phyloP scores from a whole-genome alignment of 2,888 invertebrate genomes.

The Campopleginae sp. region DNA sequence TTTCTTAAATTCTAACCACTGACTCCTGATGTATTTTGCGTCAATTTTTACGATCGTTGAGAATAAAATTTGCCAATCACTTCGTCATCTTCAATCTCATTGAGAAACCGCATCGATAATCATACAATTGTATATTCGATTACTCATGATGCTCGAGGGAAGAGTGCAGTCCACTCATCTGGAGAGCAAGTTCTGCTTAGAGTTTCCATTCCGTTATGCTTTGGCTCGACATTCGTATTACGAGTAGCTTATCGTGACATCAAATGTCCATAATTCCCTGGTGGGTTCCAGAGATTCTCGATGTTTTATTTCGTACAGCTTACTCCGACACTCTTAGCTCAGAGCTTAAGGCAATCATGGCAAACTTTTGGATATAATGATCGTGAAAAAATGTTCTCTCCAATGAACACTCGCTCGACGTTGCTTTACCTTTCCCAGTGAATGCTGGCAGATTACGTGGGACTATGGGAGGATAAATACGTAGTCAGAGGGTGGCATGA shows the following conservation, averaged over 20 bases:
- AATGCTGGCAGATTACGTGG: neutral
- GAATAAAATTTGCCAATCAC: constrained; percentile 81
- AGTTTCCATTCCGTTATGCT: neutral
- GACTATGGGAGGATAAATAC: constrained; percentile 8
- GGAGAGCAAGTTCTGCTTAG: neutral
- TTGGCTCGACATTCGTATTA: neutral
- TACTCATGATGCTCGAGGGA: constrained; percentile 79
- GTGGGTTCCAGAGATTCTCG: neutral
- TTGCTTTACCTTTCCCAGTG: neutral
- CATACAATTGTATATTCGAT: constrained; percentile 80
- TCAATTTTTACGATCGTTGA: constrained; percentile 20
- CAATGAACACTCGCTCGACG: constrained; percentile 72
- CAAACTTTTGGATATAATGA: constrained; percentile 77
- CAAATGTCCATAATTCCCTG: neutral
- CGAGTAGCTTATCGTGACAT: neutral
- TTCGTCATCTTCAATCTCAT: constrained; percentile 76
- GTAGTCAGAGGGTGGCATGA: constrained; percentile 13
- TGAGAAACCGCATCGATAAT: constrained; percentile 68
- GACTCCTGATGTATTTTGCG: no score
- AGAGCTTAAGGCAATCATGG: constrained; percentile 52
- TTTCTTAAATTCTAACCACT: no score
- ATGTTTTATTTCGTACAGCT: constrained; percentile 65
- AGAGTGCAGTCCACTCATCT: constrained; percentile 72
- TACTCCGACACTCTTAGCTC: constrained; percentile 16
- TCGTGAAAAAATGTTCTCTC: constrained; percentile 72